A percentile compares a stretch with the other conserved stretches of the same genome.
Conservation (phyloP, 53 echinoderm and acorn worm species). For the Crossaster papposus region DNA sequence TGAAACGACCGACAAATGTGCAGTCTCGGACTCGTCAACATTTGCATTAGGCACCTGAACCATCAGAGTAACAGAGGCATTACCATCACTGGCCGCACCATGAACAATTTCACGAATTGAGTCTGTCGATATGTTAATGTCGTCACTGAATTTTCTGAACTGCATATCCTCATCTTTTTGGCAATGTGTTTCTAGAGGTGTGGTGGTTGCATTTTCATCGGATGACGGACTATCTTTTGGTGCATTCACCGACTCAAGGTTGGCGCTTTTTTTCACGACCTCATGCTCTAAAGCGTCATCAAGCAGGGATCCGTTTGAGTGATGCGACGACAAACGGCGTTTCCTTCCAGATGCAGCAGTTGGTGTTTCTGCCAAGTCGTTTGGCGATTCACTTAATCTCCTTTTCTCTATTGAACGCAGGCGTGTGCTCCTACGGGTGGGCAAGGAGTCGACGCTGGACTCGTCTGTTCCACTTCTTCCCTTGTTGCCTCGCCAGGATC, state of each 20-base stretch:
- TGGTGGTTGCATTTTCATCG: not conserved
- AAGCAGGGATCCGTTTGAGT: slow-evolving; percentile 32
- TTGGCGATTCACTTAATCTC: slow-evolving; percentile 29
- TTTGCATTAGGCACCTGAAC: not conserved
- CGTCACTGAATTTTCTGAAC: not conserved
- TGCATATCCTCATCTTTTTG: not conserved
- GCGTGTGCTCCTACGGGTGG: slow-evolving; percentile 41
- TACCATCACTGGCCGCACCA: not conserved
- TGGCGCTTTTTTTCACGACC: not conserved
- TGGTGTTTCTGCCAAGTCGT: slow-evolving; percentile 21
- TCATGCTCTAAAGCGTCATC: not conserved
- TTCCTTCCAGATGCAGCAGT: not conserved
- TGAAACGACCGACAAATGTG: not conserved
- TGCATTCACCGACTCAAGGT: not conserved
- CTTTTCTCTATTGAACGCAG: slow-evolving; percentile 35
- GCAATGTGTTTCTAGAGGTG: not conserved
- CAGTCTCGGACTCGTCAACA: not conserved
- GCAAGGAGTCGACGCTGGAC: slow-evolving; percentile 3
- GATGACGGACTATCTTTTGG: not conserved
- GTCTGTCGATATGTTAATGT: not conserved
- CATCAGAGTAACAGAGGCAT: not conserved
- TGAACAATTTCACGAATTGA: not conserved
- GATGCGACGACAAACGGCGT: slow-evolving; percentile 30
- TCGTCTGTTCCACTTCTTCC: slow-evolving; percentile 32
- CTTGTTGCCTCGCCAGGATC: slow-evolving; percentile 43